Conservation (phyloP, 2,888 invertebrate genomes). For the Ypsolopha sequella region DNA sequence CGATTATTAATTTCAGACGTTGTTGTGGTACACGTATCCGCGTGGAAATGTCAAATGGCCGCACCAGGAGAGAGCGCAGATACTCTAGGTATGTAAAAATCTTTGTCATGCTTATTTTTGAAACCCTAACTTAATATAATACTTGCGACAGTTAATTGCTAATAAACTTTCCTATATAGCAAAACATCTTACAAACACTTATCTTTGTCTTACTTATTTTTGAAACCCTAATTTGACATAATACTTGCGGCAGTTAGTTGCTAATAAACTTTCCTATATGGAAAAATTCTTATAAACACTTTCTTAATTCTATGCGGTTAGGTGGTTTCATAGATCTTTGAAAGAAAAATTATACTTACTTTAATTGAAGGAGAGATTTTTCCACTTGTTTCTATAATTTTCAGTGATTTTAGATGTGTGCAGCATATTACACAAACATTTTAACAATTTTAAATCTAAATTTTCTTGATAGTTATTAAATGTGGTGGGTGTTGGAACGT, state of each 20-base stretch:
- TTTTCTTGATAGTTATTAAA: conserved; percentile 50
- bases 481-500: conserved; percentile 72
- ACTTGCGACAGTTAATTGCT: too few relatives aligned
- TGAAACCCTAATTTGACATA: conserved; percentile 7
- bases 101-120: conserved; percentile 8
- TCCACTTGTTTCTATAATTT: neutral
- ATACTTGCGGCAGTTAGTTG: too few relatives aligned
- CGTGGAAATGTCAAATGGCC: conserved; percentile 93
- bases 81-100: conserved; percentile 28
- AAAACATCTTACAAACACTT: too few relatives aligned
- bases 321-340: too few relatives aligned
- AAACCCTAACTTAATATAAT: conserved; percentile 7
- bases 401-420: neutral
- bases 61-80: conserved; percentile 80
- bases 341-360: too few relatives aligned
- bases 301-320: too few relatives aligned
- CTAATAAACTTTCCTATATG: too few relatives aligned
- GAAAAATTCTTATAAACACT: too few relatives aligned
- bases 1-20: conserved; percentile 64
- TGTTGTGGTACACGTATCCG: conserved; percentile 91
- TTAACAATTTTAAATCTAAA: neutral
- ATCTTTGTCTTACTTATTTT: conserved; percentile 9
- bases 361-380: too few relatives aligned
- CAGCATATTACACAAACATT: neutral
- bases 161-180: too few relatives aligned